Evolutionary conservation across 2,888 invertebrate species (phyloP), one percentile per base, ranked within the genome.

Genomic region (Fissipunctia ypsillon): DNA sequence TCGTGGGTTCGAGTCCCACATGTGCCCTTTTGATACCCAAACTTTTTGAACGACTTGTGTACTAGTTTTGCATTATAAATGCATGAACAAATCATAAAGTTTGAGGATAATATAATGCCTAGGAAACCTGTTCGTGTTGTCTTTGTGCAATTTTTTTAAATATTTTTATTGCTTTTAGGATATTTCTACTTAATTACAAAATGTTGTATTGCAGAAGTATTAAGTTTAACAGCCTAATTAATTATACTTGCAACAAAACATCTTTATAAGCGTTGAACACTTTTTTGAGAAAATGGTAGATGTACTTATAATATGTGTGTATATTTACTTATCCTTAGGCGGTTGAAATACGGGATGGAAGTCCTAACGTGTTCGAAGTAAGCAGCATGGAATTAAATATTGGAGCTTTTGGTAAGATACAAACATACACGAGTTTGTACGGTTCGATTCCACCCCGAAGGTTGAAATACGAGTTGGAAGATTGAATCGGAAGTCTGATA

Each of bases 1-100:
- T 59, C 73, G 74, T 52, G 74, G 74, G 74, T 74, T 75, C 74
- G 57, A 75, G 66, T 74, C 74, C 74, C 74, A 66, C 74, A 73
- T 75, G 48, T 60, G 75, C 59, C 66, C 35, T 52, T 63, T 73
- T 73, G 12, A 45, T 28, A 3, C 1, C 41, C 1, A 7, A 41
- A n/a, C 5, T 41, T 69, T 66, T 52, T 41, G 2, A 12, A 25
- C 7, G 16, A 41, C 1, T 16, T 41, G 50, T 64, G 28, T 25
- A 22, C 19, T 35, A 12, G 10, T 31, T 19, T 67, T 67, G 14
- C 16, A 28, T 59, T 38, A 22, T 9, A 31, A 41, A 43, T 3
- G 41, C 28, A 67, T 28, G 10, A 63, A 25, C 9, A 25, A 25
- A 41, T 9, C 25, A 25, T 14, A 25, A 25, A 38, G 14, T 65